A percentile compares a stretch with the other conserved stretches of the same genome.
Evolutionary conservation across 2,113 vertebrate genomes (phyloP).

Genomic region (Erpornis zantholeuca): DNA sequence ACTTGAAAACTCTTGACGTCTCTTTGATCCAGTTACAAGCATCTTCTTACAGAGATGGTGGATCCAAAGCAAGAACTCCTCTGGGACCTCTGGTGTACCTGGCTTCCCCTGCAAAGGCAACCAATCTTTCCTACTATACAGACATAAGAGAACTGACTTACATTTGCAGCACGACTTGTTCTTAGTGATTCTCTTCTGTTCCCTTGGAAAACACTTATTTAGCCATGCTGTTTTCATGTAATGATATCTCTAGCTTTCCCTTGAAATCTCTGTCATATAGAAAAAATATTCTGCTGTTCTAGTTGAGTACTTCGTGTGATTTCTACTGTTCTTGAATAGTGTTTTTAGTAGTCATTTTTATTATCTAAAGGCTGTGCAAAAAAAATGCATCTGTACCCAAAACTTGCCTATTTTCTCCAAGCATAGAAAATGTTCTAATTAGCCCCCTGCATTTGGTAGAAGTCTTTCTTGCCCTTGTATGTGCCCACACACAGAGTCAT

Average conservation of each 20-base stretch:
- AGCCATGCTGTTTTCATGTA: not conserved
- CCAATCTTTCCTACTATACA: not conserved
- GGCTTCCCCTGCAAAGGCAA: not conserved
- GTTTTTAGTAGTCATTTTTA: not conserved
- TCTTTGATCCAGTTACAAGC: not conserved
- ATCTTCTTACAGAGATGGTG: not conserved
- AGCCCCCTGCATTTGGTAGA: not conserved
- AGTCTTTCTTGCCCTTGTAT: not conserved
- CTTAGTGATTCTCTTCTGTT: not conserved
- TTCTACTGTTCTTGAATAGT: not conserved
- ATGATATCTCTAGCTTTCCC: not conserved
- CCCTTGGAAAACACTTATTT: not conserved
- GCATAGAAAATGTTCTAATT: not conserved
- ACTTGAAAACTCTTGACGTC: not conserved
- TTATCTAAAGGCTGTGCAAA: not conserved
- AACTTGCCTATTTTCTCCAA: not conserved
- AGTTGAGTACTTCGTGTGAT: not conserved
- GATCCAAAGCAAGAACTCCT: not conserved
- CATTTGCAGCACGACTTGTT: not conserved
- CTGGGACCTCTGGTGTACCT: not conserved
- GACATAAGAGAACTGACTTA: not conserved
- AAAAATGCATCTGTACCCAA: not conserved
- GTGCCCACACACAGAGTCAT: not conserved
- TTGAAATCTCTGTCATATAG: not conserved
- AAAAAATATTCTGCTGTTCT: not conserved